A percentile compares a stretch with the other conserved stretches of the same genome.
phyloP scores from a whole-genome alignment of 2,113 vertebrate species.

The Sitta europaea region DNA sequence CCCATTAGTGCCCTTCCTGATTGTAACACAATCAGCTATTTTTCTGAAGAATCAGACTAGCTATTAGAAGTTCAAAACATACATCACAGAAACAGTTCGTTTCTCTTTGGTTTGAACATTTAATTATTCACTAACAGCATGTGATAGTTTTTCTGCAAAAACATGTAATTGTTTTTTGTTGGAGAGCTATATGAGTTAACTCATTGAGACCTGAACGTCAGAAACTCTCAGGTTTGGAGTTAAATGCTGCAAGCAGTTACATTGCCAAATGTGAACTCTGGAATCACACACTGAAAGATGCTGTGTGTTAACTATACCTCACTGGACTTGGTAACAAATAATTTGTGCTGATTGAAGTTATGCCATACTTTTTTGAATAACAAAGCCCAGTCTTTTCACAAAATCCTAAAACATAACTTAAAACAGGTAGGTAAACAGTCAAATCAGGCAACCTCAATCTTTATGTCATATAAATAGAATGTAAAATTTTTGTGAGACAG shows the following conservation, averaged over 20 bases:
- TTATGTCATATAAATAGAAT: not conserved
- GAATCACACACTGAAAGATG: not conserved
- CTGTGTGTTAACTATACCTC: not conserved
- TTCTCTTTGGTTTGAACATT: conserved; percentile 28
- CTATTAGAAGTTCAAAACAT: conserved; percentile 34
- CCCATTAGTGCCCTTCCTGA: not conserved
- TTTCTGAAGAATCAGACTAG: conserved; percentile 2
- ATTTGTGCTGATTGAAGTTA: not conserved
- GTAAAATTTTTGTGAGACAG: not conserved
- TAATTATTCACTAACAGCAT: conserved; percentile 26
- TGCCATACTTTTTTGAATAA: not conserved
- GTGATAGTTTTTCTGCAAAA: not conserved
- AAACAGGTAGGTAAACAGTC: not conserved
- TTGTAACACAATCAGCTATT: not conserved
- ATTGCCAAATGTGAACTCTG: not conserved
- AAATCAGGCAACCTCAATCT: not conserved
- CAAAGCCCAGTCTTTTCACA: not conserved
- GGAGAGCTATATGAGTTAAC: not conserved
- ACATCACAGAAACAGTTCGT: conserved; percentile 10
- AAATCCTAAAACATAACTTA: not conserved
- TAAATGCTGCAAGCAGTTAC: not conserved
- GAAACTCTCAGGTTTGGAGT: not conserved
- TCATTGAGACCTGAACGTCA: not conserved
- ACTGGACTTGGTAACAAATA: not conserved
- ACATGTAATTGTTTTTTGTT: not conserved